Base-by-base conservation (phyloP, 2,888 invertebrate genomes). In the Callimorpha dominula region DNA sequence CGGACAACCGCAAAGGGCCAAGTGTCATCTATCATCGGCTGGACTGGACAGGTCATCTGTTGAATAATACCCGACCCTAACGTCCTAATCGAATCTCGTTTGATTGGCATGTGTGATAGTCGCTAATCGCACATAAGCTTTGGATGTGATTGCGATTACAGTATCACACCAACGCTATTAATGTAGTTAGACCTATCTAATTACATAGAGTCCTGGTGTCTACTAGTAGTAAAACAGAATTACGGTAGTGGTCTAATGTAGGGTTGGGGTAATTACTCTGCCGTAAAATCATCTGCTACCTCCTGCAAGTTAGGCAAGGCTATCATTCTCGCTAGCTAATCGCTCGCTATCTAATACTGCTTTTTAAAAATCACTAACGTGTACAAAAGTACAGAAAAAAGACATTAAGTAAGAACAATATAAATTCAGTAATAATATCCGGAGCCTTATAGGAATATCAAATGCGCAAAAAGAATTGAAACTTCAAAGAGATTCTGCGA, bases 21-120 rank as follows among this genome's bases (percentile, higher is more conserved):
- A 83, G 75, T 72, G 79, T 76, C 78, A 85, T 84, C 84, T 67
- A 82, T 84, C 84, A 84, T 80, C 77, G 65, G 67, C 73, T 66
- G 68, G 75, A 71, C 43, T 65, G 66, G 85, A 84, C 84, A 81
- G 82, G 79, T 84, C 85, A 84, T 82, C 78, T 78, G 78, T 82
- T 79, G 79, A 79, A 78, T 79, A 74, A 73, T 72, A 64, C 66
- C 68, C 76, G 75, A 76, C 80, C 79, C 73, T 76, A 78, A 68
- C 80, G 75, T 74, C 72, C 78, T 77, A 80, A 83, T 85, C 75
- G 79, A 81, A 85, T 79, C 75, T 72, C 67, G 65, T 80, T 79
- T 81, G 84, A 84, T 84, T 81, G 80, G 77, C 84, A 77, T 73
- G 72, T 77, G 73, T 72, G 75, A 80, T 76, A 79, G 72, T 70